Conservation (phyloP, 2,888 invertebrate species). For the Timema podura region DNA sequence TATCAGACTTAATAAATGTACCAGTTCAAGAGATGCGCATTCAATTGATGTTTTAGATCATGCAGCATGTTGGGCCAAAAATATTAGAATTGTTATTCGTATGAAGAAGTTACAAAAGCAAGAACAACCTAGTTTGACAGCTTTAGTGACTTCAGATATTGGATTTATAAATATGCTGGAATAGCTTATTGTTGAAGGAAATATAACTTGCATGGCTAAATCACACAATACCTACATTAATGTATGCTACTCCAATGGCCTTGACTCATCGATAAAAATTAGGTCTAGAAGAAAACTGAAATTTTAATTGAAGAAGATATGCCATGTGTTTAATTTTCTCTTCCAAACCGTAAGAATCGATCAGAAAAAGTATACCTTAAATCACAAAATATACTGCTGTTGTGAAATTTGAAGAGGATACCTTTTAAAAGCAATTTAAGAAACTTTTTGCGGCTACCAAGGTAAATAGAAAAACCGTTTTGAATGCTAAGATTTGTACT, state of each 20-base stretch:
- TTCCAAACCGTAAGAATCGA: not conserved
- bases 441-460: not conserved
- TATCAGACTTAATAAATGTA: too few relatives aligned
- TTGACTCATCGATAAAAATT: not conserved
- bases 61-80: not conserved
- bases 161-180: not conserved
- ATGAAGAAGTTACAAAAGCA: not conserved
- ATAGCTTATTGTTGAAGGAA: not conserved
- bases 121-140: not conserved
- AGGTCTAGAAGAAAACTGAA: not conserved
- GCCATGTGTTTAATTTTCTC: not conserved
- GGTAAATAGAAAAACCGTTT: not conserved
- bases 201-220: not conserved
- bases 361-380: not conserved
- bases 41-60: not conserved
- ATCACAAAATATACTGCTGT: not conserved
- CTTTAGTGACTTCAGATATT: not conserved
- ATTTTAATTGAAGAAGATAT: not conserved
- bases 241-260: not conserved
- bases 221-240: conserved; percentile 5
- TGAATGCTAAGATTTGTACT: not conserved
- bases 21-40: not conserved
- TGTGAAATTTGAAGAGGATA: not conserved
- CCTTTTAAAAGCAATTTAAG: not conserved
- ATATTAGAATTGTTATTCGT: not conserved